phyloP scores from a whole-genome alignment of 53 echinoderm and acorn worm species.

The Actinopyga echinites region DNA sequence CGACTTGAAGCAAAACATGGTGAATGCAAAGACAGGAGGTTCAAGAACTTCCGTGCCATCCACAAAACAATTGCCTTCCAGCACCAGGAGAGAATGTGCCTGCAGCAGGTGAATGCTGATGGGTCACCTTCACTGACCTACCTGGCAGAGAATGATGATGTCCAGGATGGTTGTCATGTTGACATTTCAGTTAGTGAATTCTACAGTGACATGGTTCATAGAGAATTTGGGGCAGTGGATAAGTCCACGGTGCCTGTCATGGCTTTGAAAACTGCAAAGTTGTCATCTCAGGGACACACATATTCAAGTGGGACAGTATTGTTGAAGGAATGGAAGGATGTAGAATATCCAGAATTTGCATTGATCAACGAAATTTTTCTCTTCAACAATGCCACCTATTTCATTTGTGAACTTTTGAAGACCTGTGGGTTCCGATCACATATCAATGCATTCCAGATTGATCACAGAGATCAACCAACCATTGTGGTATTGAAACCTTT shows the following conservation, averaged over 20 bases:
- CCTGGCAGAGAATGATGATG: constrained; percentile 35
- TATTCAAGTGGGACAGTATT: constrained; percentile 19
- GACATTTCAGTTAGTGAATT: not conserved
- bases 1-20: not conserved
- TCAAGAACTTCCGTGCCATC: constrained; percentile 15
- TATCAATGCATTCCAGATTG: too few species aligned
- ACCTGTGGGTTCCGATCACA: too few species aligned
- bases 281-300: constrained; percentile 3
- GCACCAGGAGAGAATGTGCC: constrained; percentile 11
- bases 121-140: constrained; percentile 33
- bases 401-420: constrained; percentile 7
- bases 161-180: not conserved
- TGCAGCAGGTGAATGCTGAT: constrained; percentile 33
- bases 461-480: too few species aligned
- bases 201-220: not conserved
- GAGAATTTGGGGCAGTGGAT: constrained; percentile 2
- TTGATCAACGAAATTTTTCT: constrained; percentile 20
- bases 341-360: constrained; percentile 12
- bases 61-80: constrained; percentile 22
- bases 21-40: constrained; percentile 21
- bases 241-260: not conserved
- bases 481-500: not conserved
- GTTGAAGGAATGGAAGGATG: not conserved
- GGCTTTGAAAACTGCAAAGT: not conserved
- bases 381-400: constrained; percentile 21